Percentiles rank a stretch among this genome's conserved stretches.
These are phyloP conservation scores for Spea hammondii DNA, from an alignment of 2,797 vertebrate species.

Conservation along the genomic window DNA sequence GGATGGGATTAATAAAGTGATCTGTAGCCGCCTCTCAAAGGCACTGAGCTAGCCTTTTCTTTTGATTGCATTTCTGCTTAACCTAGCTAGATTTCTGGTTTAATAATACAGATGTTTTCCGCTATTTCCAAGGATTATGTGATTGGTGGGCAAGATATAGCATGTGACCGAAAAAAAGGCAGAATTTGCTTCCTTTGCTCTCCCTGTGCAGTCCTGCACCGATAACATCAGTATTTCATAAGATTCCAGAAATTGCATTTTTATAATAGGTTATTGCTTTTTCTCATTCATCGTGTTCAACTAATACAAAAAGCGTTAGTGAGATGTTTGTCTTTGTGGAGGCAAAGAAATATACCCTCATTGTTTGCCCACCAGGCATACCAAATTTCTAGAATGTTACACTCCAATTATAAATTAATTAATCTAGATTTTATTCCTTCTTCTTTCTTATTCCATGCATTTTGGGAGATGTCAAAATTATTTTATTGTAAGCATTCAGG, in stretches of 20 bases:
- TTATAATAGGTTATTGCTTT: constrained; percentile 32
- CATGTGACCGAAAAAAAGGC: constrained; percentile 22
- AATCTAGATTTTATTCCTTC: constrained; percentile 15
- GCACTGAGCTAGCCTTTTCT: constrained; percentile 46
- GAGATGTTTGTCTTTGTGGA: constrained; percentile 33
- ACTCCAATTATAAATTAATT: constrained; percentile 31
- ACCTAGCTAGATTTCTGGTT: constrained; percentile 38
- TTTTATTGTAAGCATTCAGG: not conserved
- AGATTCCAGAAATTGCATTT: constrained; percentile 38
- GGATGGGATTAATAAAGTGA: constrained; percentile 44
- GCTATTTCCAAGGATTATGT: constrained; percentile 45
- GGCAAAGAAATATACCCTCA: not conserved
- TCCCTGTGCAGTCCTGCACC: constrained; percentile 11
- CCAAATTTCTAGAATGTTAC: constrained; percentile 14
- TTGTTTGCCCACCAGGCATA: not conserved
- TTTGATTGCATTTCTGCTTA: constrained; percentile 51
- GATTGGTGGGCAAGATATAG: constrained; percentile 38
- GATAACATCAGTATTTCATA: constrained; percentile 44
- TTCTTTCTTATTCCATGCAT: constrained; percentile 22
- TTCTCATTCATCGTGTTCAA: constrained; percentile 14
- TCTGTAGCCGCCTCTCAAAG: constrained; percentile 30
- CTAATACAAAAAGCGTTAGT: constrained; percentile 31
- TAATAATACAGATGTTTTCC: constrained; percentile 47
- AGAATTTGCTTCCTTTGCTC: constrained; percentile 15
- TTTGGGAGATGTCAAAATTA: constrained; percentile 16